phyloP scores from a whole-genome alignment of 1,140 invertebrate genomes.

The Pogonomyrmex californicus region DNA sequence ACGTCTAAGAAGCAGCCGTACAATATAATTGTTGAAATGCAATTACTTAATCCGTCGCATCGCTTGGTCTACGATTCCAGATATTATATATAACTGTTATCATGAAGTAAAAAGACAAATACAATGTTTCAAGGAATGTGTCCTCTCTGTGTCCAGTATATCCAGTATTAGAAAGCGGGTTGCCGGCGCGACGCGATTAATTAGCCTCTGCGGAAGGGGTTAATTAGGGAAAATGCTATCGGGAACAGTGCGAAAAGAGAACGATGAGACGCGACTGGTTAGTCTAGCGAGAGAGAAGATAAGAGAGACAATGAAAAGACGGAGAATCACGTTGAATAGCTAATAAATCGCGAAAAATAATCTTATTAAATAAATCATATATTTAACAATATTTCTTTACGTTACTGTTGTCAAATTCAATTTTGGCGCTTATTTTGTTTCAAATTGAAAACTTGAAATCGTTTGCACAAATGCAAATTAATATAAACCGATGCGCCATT shows the following conservation, averaged over 20 bases:
- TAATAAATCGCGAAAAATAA: slow-evolving; percentile 22
- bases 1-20: background rate
- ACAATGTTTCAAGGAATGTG: background rate
- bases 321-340: background rate
- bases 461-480: no score
- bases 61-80: background rate
- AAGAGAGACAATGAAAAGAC: slow-evolving; percentile 29
- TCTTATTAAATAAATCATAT: slow-evolving; percentile 2
- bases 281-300: slow-evolving; percentile 16
- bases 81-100: slow-evolving; percentile 9
- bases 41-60: background rate
- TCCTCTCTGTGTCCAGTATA: background rate
- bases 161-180: slow-evolving; percentile 23
- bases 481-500: background rate
- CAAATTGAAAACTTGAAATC: background rate
- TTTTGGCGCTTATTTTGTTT: background rate
- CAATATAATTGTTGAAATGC: background rate
- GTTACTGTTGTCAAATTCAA: background rate
- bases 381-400: background rate
- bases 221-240: slow-evolving; percentile 67
- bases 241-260: slow-evolving; percentile 7
- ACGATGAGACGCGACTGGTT: background rate
- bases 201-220: slow-evolving; percentile 58
- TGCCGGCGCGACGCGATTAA: slow-evolving; percentile 58
- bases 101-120: slow-evolving; percentile 5